These are phyloP conservation scores for Drosophila dunni DNA, from an alignment of 1,140 invertebrate genomes.

Conservation along the genomic window DNA sequence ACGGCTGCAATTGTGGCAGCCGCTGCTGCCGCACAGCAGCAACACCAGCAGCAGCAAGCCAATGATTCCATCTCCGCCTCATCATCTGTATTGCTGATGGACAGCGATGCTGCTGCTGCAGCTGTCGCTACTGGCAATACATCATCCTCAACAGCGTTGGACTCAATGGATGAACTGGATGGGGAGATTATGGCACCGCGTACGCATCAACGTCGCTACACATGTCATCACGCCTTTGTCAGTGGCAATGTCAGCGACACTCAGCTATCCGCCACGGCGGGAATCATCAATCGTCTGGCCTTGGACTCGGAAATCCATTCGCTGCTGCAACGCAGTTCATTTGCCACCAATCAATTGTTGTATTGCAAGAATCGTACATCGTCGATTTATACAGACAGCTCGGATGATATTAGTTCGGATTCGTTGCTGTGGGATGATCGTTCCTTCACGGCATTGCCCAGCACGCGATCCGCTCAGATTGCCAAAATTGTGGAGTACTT, in stretches of 20 bases:
- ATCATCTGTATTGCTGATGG: conserved; percentile 86
- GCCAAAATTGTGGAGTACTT: conserved; percentile 95
- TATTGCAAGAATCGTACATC: conserved; percentile 90
- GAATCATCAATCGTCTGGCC: conserved; percentile 84
- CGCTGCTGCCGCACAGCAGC: conserved; percentile 24
- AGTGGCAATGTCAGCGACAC: conserved; percentile 61
- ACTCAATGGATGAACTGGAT: conserved; percentile 87
- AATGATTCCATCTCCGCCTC: conserved; percentile 86
- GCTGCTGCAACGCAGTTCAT: conserved; percentile 79
- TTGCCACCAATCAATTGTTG: conserved; percentile 85
- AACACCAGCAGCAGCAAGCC: conserved; percentile 31
- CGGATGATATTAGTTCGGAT: conserved; percentile 93
- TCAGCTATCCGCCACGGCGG: conserved; percentile 76
- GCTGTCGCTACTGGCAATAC: conserved; percentile 59
- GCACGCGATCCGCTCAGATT: conserved; percentile 89
- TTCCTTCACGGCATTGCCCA: conserved; percentile 85
- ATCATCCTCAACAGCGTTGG: conserved; percentile 85
- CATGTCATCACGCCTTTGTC: conserved; percentile 71
- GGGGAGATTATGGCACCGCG: conserved; percentile 70
- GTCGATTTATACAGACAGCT: conserved; percentile 94
- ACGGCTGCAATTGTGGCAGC: conserved; percentile 60
- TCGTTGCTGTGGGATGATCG: conserved; percentile 89
- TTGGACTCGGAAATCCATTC: conserved; percentile 85
- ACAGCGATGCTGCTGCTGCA: conserved; percentile 72
- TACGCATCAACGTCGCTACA: conserved; percentile 69